Evolutionary conservation across 30 jellyfish, hydroid and myxozoan genomes (phyloP), one percentile per base, ranked within the genome.

Genomic region (Hydractinia symbiolongicarpus): DNA sequence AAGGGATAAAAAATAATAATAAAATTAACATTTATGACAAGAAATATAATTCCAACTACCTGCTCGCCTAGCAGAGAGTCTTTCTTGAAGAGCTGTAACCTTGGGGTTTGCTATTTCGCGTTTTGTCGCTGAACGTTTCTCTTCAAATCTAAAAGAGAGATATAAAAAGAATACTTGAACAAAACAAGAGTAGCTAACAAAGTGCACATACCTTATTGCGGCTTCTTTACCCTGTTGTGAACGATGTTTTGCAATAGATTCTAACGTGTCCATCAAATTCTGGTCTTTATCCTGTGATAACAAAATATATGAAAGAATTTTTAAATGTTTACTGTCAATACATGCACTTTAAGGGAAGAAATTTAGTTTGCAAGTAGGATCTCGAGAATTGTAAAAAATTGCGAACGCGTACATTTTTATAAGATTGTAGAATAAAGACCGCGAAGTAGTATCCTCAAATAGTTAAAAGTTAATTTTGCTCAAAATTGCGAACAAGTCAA

Each of bases 211-310:
- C 91, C 83, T 74, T 50, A 60, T 76, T 4, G 95, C 90, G 16
- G 54, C 44, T 19, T 85, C 91, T 51, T 86, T 77, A 56, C 73
- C 91, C 58, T 82, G 81, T 55, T 83, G 91, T 49, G 95, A 79
- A 55, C 97, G 80, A 19, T 85, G 76, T 71, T 90, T 83, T 9
- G 97, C 95, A 52, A 90, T 90, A 21, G 81, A 79, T 60, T 90
- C 95, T 4, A 90, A 84, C 13, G 95, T 90, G 55, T 90, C 94
- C 88, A 85, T 84, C 54, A 90, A 66, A 66, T 58, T 55, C 55
- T 86, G 95, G 78, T 90, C 95, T 55, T 86, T 85, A 15, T 90
- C 94, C 97, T 90, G 75, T 19, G 17, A 55, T 16, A 50, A 6
- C 61, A 58, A 55, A 4, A 30, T 30, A 30, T 30, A 30, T 1